These are phyloP conservation scores for Battus philenor DNA, from an alignment of 1,140 invertebrate genomes.

Conservation along the genomic window DNA sequence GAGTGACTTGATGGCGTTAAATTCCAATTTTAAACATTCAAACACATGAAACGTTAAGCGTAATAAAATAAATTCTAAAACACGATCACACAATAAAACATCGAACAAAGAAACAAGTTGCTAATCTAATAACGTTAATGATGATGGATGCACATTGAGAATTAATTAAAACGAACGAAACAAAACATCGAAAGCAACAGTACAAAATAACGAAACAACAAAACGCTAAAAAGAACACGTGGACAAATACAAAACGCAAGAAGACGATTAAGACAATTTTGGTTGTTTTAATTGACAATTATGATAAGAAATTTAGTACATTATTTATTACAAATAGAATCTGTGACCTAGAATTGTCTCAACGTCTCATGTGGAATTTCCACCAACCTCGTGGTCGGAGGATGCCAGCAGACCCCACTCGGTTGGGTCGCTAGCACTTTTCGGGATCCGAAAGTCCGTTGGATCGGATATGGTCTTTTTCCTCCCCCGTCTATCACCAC, in stretches of 20 bases:
- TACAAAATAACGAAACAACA: conserved; percentile 25
- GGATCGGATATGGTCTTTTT: conserved; percentile 32
- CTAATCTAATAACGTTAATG: conserved; percentile 31
- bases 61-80: conserved; percentile 22
- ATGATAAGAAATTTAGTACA: too few species aligned
- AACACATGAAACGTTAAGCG: conserved; percentile 17
- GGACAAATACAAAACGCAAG: conserved; percentile 26
- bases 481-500: conserved; percentile 29
- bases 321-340: too few species aligned
- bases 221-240: conserved; percentile 27
- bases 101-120: conserved; percentile 31
- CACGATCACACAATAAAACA: conserved; percentile 22
- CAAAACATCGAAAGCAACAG: conserved; percentile 28
- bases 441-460: conserved; percentile 26
- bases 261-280: conserved; percentile 27
- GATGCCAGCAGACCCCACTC: conserved; percentile 27
- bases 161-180: conserved; percentile 26
- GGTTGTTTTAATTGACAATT: too few species aligned
- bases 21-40: conserved; percentile 19
- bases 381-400: conserved; percentile 32
- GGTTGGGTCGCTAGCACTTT: conserved; percentile 29
- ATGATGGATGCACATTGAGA: conserved; percentile 33
- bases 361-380: conserved; percentile 16
- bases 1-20: background rate
- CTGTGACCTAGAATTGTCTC: conserved; percentile 23